Percentiles rank a stretch among this genome's conserved stretches.
These are phyloP conservation scores for Ochotona curzoniae DNA, from an alignment of 2,113 vertebrate genomes.

Conservation along the genomic window DNA sequence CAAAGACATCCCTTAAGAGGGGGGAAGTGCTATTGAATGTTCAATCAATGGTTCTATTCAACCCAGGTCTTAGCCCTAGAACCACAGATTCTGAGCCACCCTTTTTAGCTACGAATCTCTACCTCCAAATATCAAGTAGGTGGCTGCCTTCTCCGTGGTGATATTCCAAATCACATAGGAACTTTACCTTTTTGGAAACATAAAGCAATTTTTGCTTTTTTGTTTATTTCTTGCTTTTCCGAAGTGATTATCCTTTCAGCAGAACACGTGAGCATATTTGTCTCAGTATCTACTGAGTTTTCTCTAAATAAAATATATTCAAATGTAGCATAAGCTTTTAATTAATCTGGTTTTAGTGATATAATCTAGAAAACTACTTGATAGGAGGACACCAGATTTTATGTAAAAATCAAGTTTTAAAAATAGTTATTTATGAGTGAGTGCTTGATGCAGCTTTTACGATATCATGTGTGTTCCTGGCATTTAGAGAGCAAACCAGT, in stretches of 20 bases:
- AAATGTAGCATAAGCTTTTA: neutral
- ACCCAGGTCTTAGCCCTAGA: neutral
- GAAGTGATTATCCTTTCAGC: neutral
- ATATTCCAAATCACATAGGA: neutral
- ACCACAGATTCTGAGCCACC: neutral
- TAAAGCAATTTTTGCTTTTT: neutral
- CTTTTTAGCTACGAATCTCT: neutral
- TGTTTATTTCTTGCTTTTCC: neutral
- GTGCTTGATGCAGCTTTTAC: too few species aligned
- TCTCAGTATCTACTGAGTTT: neutral
- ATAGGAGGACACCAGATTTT: constrained; percentile 24
- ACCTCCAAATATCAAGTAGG: neutral
- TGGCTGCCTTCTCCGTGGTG: neutral
- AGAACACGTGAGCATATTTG: constrained; percentile 9
- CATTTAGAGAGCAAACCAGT: too few species aligned
- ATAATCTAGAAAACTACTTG: constrained; percentile 14
- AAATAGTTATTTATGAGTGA: neutral
- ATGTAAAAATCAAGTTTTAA: constrained; percentile 20
- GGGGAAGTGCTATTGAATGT: neutral
- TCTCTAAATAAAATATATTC: constrained; percentile 29
- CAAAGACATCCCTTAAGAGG: neutral
- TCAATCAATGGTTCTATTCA: neutral
- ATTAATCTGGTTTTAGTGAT: constrained; percentile 41
- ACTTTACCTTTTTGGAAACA: neutral
- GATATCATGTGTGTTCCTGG: too few species aligned